Evolutionary conservation across 2,797 vertebrate genomes (phyloP).

Genomic region (Bryconaethiops microstoma): DNA sequence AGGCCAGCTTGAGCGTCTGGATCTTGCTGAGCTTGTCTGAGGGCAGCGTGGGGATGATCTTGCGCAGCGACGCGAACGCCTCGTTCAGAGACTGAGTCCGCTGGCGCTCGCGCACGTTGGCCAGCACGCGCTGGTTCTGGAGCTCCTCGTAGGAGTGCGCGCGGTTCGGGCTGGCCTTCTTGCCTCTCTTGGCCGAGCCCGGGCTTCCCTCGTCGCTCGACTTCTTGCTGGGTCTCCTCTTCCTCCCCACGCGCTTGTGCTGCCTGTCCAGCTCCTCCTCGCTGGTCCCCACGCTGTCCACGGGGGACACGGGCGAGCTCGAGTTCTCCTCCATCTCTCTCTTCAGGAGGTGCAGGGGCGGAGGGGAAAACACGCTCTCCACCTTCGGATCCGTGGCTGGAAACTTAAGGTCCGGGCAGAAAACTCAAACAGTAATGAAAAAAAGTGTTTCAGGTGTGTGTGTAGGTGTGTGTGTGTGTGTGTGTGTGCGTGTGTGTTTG

Average conservation of each 20-base stretch:
- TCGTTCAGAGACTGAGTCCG: conserved; percentile 85
- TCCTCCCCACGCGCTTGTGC: conserved; percentile 74
- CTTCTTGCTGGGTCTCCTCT: conserved; percentile 81
- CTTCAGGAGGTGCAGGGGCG: conserved; percentile 78
- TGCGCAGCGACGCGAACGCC: conserved; percentile 82
- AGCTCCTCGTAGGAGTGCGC: conserved; percentile 83
- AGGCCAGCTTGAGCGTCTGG: conserved; percentile 85
- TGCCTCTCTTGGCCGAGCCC: conserved; percentile 72
- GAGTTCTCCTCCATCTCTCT: conserved; percentile 85
- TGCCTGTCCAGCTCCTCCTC: conserved; percentile 81
- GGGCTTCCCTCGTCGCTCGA: conserved; percentile 80
- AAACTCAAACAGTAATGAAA: too few species aligned
- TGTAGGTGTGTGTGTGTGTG: conserved; percentile 8
- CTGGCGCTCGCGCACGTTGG: conserved; percentile 83
- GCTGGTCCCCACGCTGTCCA: conserved; percentile 82
- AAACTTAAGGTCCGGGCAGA: conserved; percentile 68
- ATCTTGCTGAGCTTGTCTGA: conserved; percentile 87
- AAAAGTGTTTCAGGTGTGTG: not conserved
- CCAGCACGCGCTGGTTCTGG: conserved; percentile 84
- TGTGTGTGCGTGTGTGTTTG: not conserved
- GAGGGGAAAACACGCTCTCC: conserved; percentile 73
- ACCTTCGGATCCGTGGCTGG: conserved; percentile 77
- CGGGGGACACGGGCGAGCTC: conserved; percentile 81
- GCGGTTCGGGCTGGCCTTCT: conserved; percentile 78
- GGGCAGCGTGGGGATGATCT: conserved; percentile 85